phyloP scores from a whole-genome alignment of 2,888 invertebrate genomes.

The Eristalis pertinax region DNA sequence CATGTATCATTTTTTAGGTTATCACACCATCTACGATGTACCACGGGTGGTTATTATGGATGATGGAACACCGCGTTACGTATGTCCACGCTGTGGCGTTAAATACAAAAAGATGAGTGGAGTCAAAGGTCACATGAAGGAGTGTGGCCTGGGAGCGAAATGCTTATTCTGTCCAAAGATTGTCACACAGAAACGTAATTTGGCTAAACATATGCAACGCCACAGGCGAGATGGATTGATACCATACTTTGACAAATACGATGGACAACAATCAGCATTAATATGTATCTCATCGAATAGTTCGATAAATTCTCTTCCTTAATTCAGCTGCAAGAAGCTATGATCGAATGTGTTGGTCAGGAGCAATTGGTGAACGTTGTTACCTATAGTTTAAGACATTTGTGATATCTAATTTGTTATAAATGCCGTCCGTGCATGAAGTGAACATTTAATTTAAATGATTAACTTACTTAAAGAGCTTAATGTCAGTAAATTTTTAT shows the following conservation, averaged over 20 bases:
- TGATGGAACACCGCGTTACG: constrained; percentile 74
- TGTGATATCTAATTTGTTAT: constrained; percentile 38
- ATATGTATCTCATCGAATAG: constrained; percentile 13
- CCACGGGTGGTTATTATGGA: constrained; percentile 74
- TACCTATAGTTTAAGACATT: constrained; percentile 29
- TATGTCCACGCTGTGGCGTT: constrained; percentile 75
- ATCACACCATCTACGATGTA: constrained; percentile 24
- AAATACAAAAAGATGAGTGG: constrained; percentile 75
- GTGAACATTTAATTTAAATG: background rate
- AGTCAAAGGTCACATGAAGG: constrained; percentile 74
- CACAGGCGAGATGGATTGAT: constrained; percentile 64
- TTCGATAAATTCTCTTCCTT: background rate
- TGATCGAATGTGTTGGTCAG: background rate
- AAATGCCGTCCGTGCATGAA: constrained; percentile 17
- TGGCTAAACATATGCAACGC: constrained; percentile 75
- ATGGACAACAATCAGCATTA: background rate
- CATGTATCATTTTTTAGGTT: constrained; percentile 76
- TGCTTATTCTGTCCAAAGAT: constrained; percentile 75
- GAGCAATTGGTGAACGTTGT: constrained; percentile 8
- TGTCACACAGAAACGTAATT: constrained; percentile 75
- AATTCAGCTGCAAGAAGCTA: background rate
- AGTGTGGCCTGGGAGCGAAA: constrained; percentile 75
- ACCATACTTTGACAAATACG: constrained; percentile 42
- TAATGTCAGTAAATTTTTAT: background rate
- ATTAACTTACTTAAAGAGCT: background rate